A percentile compares a stretch with the other conserved stretches of the same genome.
These are phyloP conservation scores for Varecia variegata DNA, from an alignment of 2,797 vertebrate genomes.

Conservation along the genomic window DNA sequence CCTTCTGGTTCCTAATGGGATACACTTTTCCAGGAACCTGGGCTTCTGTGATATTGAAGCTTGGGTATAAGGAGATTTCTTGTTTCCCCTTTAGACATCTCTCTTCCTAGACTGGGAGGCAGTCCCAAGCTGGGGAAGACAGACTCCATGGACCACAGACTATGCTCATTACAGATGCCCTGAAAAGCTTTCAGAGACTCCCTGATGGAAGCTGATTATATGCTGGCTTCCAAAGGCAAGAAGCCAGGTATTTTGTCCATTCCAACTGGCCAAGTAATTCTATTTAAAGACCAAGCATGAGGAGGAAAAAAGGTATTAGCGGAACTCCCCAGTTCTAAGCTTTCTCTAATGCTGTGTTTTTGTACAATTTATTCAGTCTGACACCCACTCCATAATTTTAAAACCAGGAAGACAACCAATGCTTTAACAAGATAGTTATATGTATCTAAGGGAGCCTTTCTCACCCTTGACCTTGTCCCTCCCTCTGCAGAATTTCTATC, in stretches of 20 bases:
- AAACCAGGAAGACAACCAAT: neutral
- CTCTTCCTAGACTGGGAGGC: neutral
- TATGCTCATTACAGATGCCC: accelerated
- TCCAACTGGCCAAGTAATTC: neutral
- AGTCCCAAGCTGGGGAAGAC: neutral
- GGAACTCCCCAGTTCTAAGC: neutral
- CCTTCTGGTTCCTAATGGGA: neutral
- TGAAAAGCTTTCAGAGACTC: neutral
- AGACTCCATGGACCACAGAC: neutral
- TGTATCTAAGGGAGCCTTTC: neutral
- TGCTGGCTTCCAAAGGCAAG: neutral
- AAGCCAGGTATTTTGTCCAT: neutral
- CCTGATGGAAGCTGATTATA: neutral
- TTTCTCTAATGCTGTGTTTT: neutral
- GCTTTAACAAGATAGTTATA: neutral
- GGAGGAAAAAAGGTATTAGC: neutral
- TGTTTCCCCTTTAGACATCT: neutral
- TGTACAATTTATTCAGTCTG: neutral
- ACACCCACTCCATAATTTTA: neutral
- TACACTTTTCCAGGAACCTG: neutral
- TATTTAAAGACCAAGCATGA: neutral
- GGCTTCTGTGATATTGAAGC: neutral
- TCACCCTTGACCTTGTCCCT: neutral
- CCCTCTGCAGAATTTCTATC: neutral
- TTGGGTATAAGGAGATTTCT: neutral